Evolutionary conservation across 2,797 vertebrate genomes (phyloP).

Genomic region (Echeneis naucrates): DNA sequence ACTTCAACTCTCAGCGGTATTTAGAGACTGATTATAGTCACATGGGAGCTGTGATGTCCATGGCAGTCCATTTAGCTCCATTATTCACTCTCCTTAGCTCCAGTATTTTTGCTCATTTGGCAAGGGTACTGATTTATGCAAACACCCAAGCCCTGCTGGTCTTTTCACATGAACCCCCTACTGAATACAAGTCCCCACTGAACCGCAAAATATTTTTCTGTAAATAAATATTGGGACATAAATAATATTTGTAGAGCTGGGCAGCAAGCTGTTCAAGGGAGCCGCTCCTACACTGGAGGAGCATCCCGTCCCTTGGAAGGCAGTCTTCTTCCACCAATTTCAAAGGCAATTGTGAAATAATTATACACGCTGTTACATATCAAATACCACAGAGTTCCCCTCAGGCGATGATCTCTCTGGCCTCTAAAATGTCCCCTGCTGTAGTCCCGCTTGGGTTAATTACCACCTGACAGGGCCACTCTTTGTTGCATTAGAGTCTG

Average conservation of each 20-base stretch:
- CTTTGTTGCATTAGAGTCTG: slow-evolving; percentile 83
- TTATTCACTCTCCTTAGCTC: slow-evolving; percentile 59
- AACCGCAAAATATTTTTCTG: slow-evolving; percentile 78
- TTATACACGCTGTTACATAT: slow-evolving; percentile 45
- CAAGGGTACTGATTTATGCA: slow-evolving; percentile 81
- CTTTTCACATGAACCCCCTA: slow-evolving; percentile 81
- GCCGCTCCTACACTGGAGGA: slow-evolving; percentile 42
- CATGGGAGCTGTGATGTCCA: slow-evolving; percentile 66
- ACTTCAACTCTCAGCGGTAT: slow-evolving; percentile 58
- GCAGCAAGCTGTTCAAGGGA: slow-evolving; percentile 75
- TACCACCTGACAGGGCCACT: slow-evolving; percentile 68
- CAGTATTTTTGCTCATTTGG: slow-evolving; percentile 73
- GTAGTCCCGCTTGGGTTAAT: slow-evolving; percentile 72
- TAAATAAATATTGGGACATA: slow-evolving; percentile 80
- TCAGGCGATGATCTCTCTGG: slow-evolving; percentile 48
- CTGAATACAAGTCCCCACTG: slow-evolving; percentile 75
- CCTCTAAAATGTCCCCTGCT: slow-evolving; percentile 50
- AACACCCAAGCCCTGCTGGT: slow-evolving; percentile 73
- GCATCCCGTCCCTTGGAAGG: slow-evolving; percentile 32
- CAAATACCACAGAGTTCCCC: slow-evolving; percentile 45
- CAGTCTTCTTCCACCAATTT: slow-evolving; percentile 31
- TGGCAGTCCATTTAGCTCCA: slow-evolving; percentile 65
- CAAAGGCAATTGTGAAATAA: slow-evolving; percentile 60
- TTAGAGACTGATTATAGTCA: slow-evolving; percentile 65
- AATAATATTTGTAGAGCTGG: slow-evolving; percentile 77